These are phyloP conservation scores for Catamblyrhynchus diadema DNA, from an alignment of 2,797 vertebrate species.

Conservation along the genomic window DNA sequence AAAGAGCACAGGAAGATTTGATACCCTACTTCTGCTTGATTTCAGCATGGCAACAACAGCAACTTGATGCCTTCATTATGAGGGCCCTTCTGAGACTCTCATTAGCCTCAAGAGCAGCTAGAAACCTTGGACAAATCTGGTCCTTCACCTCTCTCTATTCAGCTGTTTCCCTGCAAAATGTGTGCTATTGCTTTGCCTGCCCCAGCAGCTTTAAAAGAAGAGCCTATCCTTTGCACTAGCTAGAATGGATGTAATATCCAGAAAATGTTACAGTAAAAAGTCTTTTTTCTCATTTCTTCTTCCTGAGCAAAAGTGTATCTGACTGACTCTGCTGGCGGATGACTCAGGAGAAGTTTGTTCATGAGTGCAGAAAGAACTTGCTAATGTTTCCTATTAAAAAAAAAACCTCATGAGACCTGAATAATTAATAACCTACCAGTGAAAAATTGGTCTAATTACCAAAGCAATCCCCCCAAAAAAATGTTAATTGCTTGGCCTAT, in stretches of 20 bases:
- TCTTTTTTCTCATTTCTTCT: background rate
- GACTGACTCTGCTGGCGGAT: background rate
- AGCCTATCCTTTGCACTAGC: background rate
- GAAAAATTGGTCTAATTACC: slow-evolving; percentile 57
- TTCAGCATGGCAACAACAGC: background rate
- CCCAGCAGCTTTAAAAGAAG: background rate
- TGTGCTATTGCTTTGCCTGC: background rate
- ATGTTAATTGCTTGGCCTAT: slow-evolving; percentile 58
- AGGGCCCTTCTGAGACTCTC: background rate
- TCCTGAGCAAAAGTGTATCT: background rate
- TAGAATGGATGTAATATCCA: background rate
- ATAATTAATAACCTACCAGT: slow-evolving; percentile 59
- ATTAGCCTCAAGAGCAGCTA: background rate
- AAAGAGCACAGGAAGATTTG: background rate
- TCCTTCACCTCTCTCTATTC: background rate
- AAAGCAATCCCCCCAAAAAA: background rate
- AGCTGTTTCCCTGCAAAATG: background rate
- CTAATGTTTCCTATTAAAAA: slow-evolving; percentile 19
- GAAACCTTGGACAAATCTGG: background rate
- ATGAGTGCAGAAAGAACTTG: background rate
- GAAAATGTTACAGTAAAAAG: background rate
- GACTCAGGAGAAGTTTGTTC: slow-evolving; percentile 4
- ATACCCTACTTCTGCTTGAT: background rate
- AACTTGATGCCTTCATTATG: background rate
- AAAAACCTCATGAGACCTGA: slow-evolving; percentile 1